phyloP scores from a whole-genome alignment of 2,797 vertebrate genomes.

The Melanotaenia maccullochi region DNA sequence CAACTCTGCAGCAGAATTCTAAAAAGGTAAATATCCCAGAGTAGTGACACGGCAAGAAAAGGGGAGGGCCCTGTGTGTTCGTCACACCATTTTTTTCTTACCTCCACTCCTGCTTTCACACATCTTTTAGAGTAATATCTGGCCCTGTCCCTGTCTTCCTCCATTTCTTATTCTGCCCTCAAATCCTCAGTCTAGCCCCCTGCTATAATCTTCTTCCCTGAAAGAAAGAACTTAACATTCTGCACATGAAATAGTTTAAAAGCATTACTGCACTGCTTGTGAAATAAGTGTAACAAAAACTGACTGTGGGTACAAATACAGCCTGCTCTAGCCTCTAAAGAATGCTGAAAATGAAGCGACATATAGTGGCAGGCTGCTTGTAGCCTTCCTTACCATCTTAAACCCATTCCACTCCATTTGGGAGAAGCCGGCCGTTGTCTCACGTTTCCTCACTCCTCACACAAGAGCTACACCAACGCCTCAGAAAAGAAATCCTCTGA shows the following conservation, averaged over 20 bases:
- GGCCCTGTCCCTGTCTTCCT: slow-evolving; percentile 45
- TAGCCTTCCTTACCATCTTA: slow-evolving; percentile 96
- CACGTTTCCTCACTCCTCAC: slow-evolving; percentile 66
- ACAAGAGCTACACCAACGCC: slow-evolving; percentile 67
- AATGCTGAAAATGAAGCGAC: slow-evolving; percentile 39
- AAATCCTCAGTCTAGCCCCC: slow-evolving; percentile 26
- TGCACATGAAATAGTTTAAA: slow-evolving; percentile 53
- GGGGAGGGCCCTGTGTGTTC: slow-evolving; percentile 51
- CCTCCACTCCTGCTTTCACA: slow-evolving; percentile 52
- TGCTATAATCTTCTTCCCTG: slow-evolving; percentile 12
- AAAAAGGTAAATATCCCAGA: slow-evolving; percentile 67
- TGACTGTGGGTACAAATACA: slow-evolving; percentile 32
- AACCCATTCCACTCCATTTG: slow-evolving; percentile 99
- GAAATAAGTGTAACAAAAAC: slow-evolving; percentile 6
- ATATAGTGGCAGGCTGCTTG: slow-evolving; percentile 55
- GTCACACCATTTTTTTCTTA: slow-evolving; percentile 48
- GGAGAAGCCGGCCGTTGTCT: slow-evolving; percentile 86
- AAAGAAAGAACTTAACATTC: slow-evolving; percentile 55
- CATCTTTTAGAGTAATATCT: slow-evolving; percentile 53
- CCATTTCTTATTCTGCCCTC: slow-evolving; percentile 40
- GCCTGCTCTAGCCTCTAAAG: slow-evolving; percentile 26
- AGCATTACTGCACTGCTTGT: slow-evolving; percentile 29
- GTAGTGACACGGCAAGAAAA: slow-evolving; percentile 65
- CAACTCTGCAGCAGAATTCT: slow-evolving; percentile 46
- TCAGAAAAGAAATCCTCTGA: slow-evolving; percentile 63